Evolutionary conservation across 2,888 invertebrate species (phyloP).

Genomic region (Germaria angustata): DNA sequence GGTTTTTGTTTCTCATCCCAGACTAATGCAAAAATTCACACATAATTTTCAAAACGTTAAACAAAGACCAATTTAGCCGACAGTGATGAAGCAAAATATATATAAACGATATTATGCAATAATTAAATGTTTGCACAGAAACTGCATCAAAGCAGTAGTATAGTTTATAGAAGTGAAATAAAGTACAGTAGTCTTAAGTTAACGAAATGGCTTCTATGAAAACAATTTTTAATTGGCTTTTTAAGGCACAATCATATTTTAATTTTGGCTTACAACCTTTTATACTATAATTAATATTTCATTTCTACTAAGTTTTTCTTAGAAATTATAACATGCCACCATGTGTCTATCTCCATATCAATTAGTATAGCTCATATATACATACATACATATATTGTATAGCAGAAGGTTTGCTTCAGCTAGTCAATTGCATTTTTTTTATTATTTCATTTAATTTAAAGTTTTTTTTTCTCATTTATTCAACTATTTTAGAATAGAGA

Average conservation of each 20-base stretch:
- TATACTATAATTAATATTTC: constrained; percentile 56
- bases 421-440: constrained; percentile 51
- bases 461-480: constrained; percentile 12
- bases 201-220: neutral
- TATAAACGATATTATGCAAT: constrained; percentile 35
- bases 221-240: neutral
- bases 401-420: constrained; percentile 57
- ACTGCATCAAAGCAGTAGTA: neutral
- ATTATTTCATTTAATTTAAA: no score
- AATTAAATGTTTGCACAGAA: constrained; percentile 18
- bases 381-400: constrained; percentile 31
- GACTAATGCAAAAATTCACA: constrained; percentile 53
- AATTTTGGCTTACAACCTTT: constrained; percentile 41
- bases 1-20: constrained; percentile 15
- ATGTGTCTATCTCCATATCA: neutral
- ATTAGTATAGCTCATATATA: constrained; percentile 37
- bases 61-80: constrained; percentile 60
- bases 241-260: neutral
- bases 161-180: neutral
- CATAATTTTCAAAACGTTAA: constrained; percentile 56
- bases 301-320: neutral
- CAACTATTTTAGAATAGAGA: constrained; percentile 1
- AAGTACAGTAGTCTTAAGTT: neutral
- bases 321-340: constrained; percentile 51
- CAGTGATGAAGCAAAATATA: constrained; percentile 40